Percentiles rank a stretch among this genome's conserved stretches.
These are phyloP conservation scores for Onychorhynchus coronatus DNA, from an alignment of 2,113 vertebrate genomes.

Conservation along the genomic window DNA sequence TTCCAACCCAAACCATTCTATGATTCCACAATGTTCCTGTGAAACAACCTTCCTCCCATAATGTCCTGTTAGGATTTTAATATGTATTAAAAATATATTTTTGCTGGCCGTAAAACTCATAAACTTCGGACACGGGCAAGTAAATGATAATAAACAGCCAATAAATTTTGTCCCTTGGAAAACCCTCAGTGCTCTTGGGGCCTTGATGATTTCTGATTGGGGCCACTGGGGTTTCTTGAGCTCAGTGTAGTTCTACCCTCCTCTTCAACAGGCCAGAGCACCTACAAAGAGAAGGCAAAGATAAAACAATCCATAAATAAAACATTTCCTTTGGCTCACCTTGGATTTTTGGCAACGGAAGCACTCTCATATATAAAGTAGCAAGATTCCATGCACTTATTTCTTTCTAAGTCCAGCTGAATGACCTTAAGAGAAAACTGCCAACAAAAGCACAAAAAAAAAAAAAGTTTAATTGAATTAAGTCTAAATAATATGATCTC, in stretches of 20 bases:
- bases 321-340: slow-evolving; percentile 11
- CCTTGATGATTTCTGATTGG: neutral
- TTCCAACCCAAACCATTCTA: neutral
- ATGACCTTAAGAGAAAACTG: slow-evolving; percentile 36
- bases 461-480: slow-evolving; percentile 48
- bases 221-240: neutral
- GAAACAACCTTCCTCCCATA: accelerated
- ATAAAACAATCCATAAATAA: no score
- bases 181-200: neutral
- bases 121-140: neutral
- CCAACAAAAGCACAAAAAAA: slow-evolving; percentile 41
- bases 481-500: slow-evolving; percentile 48
- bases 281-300: neutral
- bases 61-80: neutral
- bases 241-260: neutral
- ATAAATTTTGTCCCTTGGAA: neutral
- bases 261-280: neutral
- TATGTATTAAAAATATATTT: neutral
- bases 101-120: neutral
- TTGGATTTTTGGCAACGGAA: slow-evolving; percentile 28
- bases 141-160: neutral
- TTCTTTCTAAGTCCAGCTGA: neutral
- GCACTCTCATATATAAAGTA: neutral
- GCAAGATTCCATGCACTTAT: neutral
- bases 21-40: neutral